Base-by-base conservation (phyloP, 2,797 vertebrate genomes). In the Vireo griseus region DNA sequence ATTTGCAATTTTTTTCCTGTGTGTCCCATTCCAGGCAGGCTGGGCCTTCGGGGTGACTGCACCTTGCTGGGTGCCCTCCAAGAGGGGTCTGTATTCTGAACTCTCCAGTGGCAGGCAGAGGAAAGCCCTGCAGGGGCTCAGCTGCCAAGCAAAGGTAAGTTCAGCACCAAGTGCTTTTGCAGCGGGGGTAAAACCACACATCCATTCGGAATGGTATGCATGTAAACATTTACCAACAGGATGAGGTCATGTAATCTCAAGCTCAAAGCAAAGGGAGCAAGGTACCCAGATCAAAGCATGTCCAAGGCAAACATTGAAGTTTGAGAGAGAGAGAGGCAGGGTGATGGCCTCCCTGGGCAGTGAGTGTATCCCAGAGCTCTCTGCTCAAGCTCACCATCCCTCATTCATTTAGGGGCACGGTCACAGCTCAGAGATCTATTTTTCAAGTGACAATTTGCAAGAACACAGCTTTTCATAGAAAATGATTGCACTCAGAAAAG, bases 331-430 rank as follows among this genome's bases (percentile, higher is more conserved):
- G 18, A 29, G 55, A 25, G 6, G 31, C 44, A 24, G 40, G 6
- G 13, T 40, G 20, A 9, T 29, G 4, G 16, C 22, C 6, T 59
- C 17, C 28, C 28, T 11, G 8, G 13, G 37, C 1, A 0, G 13
- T 0, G 1, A 35, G 25, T 17, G 15, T 11, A 37, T 5, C n/a
- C 39, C 48, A 6, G 6, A 21, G 29, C 28, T 6, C 0, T 7
- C 33, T 47, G 31, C 11, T 17, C 16, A 26, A 2, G 2, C 4
- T 83, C 16, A 6, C 25, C 1, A 3, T 69, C 22, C 37, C 16
- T 63, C 47, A 37, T 1, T 2, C 0, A 2, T 26, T 57, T 6
- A 4, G 14, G 16, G 58, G 5, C 2, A 0, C 5, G 0, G 13
- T 31, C 47, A 50, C 5, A 0, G 11, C 40, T 82, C 47, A 72